phyloP scores from a whole-genome alignment of 1,140 invertebrate genomes.

The Psilanteris sp. region DNA sequence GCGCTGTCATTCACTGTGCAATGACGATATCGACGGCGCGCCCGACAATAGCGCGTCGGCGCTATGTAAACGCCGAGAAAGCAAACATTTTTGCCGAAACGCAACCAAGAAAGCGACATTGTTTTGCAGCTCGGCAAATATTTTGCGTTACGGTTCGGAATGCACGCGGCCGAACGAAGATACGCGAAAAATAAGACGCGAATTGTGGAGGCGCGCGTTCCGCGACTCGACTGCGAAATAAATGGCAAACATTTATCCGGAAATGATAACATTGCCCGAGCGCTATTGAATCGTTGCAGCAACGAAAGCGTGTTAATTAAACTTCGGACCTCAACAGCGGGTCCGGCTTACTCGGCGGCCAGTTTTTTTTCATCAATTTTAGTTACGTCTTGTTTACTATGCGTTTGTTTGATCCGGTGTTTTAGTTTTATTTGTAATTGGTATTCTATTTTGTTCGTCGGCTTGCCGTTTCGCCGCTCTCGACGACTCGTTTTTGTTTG shows the following conservation, averaged over 20 bases:
- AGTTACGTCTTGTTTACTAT: too few relatives aligned
- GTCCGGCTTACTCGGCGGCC: not conserved
- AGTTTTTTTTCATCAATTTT: not conserved
- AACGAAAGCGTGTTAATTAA: not conserved
- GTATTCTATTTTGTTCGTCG: too few relatives aligned
- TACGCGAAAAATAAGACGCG: too few relatives aligned
- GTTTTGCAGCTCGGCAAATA: slow-evolving; percentile 27
- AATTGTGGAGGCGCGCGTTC: slow-evolving; percentile 5
- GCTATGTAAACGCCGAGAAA: not conserved
- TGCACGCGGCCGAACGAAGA: too few relatives aligned
- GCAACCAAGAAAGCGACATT: slow-evolving; percentile 9
- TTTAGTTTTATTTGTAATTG: too few relatives aligned
- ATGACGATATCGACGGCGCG: slow-evolving; percentile 24
- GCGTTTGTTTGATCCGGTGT: too few relatives aligned
- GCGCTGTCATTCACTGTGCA: slow-evolving; percentile 66
- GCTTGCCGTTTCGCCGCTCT: too few relatives aligned
- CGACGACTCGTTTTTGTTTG: too few relatives aligned
- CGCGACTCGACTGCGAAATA: slow-evolving; percentile 5
- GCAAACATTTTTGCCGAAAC: slow-evolving; percentile 4
- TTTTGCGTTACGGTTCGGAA: slow-evolving; percentile 15
- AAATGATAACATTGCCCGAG: slow-evolving; percentile 12
- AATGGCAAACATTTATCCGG: slow-evolving; percentile 22
- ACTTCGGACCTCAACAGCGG: not conserved
- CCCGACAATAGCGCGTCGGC: slow-evolving; percentile 15
- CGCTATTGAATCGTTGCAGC: slow-evolving; percentile 11